Evolutionary conservation across 1,140 invertebrate species (phyloP).

Genomic region (silkworm (Bombyx mori)): DNA sequence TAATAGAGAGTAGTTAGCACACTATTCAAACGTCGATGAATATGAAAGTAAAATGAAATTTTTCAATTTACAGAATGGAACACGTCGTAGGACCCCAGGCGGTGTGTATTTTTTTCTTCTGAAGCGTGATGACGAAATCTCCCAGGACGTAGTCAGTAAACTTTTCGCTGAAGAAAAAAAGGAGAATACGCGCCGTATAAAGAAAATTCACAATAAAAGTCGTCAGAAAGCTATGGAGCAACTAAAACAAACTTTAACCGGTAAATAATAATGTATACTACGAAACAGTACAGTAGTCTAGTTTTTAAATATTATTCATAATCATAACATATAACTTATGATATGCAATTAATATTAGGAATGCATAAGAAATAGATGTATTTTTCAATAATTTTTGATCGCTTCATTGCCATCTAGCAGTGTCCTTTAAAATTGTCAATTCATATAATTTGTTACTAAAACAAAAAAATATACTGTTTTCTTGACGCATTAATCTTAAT

Average conservation of each 20-base stretch:
- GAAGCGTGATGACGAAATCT: slow-evolving; percentile 80
- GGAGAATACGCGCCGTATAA: slow-evolving; percentile 70
- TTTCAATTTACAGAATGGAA: slow-evolving; percentile 77
- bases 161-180: slow-evolving; percentile 82
- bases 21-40: no score
- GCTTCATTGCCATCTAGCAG: no score
- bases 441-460: no score
- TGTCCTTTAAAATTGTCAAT: no score
- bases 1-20: no score
- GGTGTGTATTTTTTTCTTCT: slow-evolving; percentile 87
- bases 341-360: no score
- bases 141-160: slow-evolving; percentile 76
- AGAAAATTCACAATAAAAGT: slow-evolving; percentile 66
- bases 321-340: no score
- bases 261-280: slow-evolving; percentile 35
- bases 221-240: slow-evolving; percentile 77
- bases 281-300: not conserved
- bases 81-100: slow-evolving; percentile 84
- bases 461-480: no score
- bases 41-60: not conserved
- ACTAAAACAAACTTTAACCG: slow-evolving; percentile 74
- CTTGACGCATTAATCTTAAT: no score
- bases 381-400: no score
- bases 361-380: no score
- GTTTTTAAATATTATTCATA: not conserved